Evolutionary conservation across 2,888 invertebrate species (phyloP).

Genomic region (Norana najaformis): DNA sequence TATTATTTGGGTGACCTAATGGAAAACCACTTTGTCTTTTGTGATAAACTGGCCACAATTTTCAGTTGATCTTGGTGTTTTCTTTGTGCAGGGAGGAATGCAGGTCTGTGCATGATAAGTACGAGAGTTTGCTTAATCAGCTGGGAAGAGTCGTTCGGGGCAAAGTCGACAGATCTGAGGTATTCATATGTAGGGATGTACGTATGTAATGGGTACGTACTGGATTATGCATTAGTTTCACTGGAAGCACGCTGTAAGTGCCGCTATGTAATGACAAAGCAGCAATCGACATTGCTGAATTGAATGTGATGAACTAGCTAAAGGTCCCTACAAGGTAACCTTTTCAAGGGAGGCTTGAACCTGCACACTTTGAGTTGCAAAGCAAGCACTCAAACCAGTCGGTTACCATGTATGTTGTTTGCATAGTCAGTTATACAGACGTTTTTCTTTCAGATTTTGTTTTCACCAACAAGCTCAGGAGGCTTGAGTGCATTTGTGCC

Average conservation of each 20-base stretch:
- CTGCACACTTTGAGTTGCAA: no score
- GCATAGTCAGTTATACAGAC: not conserved
- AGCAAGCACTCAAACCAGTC: no score
- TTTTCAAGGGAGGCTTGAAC: no score
- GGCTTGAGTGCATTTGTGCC: not conserved
- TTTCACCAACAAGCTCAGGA: not conserved
- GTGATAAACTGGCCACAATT: not conserved
- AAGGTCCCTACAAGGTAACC: no score
- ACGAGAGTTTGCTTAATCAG: not conserved
- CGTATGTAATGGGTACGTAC: constrained; percentile 29
- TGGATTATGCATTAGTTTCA: no score
- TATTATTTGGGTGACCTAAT: not conserved
- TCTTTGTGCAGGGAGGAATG: not conserved
- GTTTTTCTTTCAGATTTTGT: not conserved
- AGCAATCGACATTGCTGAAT: no score
- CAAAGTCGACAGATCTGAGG: not conserved
- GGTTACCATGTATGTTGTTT: not conserved
- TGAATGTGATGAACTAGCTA: no score
- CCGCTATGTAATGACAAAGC: no score
- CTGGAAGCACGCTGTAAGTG: no score
- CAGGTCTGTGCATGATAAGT: not conserved
- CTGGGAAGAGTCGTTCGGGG: not conserved
- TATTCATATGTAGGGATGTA: not conserved
- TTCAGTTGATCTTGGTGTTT: not conserved
- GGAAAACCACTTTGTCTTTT: not conserved